Evolutionary conservation across 2,113 vertebrate species (phyloP).

Genomic region (Salvator merianae): DNA sequence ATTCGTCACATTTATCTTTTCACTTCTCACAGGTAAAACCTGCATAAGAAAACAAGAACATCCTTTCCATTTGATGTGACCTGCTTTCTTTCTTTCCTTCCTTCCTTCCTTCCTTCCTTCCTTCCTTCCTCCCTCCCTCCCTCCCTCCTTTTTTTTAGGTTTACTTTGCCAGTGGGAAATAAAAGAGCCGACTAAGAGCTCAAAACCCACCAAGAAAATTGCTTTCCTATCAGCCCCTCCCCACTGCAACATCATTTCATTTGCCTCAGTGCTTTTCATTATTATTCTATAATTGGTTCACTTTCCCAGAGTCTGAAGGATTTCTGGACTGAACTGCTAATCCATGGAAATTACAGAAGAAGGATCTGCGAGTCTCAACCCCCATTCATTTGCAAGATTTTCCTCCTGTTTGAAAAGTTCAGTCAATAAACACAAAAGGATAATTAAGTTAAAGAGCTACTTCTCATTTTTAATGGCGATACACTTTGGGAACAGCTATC

Average conservation of each 20-base stretch:
- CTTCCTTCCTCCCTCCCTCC: background rate
- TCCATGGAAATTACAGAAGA: background rate
- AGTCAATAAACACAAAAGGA: background rate
- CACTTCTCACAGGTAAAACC: too few relatives aligned
- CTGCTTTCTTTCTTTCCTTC: too few relatives aligned
- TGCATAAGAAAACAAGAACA: too few relatives aligned
- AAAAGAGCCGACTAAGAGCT: background rate
- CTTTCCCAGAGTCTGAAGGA: background rate
- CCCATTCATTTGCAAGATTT: background rate
- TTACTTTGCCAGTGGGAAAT: constrained; percentile 10
- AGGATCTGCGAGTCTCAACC: background rate
- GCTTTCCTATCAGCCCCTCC: constrained; percentile 23
- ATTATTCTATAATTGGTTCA: constrained; percentile 39
- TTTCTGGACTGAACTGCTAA: constrained; percentile 7
- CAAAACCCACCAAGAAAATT: background rate
- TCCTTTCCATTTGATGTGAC: too few relatives aligned
- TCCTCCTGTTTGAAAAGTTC: constrained; percentile 4
- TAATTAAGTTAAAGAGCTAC: constrained; percentile 7
- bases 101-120: background rate
- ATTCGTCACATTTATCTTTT: too few relatives aligned
- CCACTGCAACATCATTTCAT: background rate
- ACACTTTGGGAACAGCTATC: background rate
- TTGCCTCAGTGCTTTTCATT: background rate
- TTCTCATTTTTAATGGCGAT: background rate
- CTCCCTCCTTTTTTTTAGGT: background rate